phyloP scores from a whole-genome alignment of 2,113 vertebrate species.

The Herpailurus yagouaroundi region DNA sequence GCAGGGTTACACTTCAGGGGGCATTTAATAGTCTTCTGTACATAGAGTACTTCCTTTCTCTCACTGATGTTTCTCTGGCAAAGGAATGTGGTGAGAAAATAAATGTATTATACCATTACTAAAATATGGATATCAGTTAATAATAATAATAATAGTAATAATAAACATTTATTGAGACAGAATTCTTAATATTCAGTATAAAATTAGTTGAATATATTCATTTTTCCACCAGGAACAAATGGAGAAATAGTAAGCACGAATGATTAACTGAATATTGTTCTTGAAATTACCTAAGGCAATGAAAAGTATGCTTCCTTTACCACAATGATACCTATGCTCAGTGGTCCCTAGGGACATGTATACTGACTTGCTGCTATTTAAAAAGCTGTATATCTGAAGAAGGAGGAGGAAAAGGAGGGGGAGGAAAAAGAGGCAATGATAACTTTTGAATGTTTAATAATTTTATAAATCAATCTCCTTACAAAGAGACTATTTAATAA shows the following conservation, averaged over 20 bases:
- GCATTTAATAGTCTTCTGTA: not conserved
- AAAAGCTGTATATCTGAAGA: not conserved
- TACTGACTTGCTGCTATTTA: not conserved
- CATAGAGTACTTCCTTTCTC: not conserved
- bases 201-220: not conserved
- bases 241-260: not conserved
- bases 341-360: too few relatives aligned
- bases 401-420: not conserved
- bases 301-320: not conserved
- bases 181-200: not conserved
- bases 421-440: not conserved
- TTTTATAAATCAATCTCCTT: conserved; percentile 88
- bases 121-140: not conserved
- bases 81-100: not conserved
- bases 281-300: not conserved
- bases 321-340: not conserved
- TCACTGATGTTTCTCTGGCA: not conserved
- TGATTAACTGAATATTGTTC: not conserved
- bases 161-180: not conserved
- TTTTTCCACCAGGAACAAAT: not conserved
- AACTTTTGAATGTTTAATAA: conserved; percentile 88
- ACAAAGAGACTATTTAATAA: conserved; percentile 89
- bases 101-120: not conserved
- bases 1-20: not conserved
- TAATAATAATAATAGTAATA: not conserved